Percentiles rank a stretch among this genome's conserved stretches.
phyloP scores from a whole-genome alignment of 2,113 vertebrate species.

The Microcebus ravelobensis region DNA sequence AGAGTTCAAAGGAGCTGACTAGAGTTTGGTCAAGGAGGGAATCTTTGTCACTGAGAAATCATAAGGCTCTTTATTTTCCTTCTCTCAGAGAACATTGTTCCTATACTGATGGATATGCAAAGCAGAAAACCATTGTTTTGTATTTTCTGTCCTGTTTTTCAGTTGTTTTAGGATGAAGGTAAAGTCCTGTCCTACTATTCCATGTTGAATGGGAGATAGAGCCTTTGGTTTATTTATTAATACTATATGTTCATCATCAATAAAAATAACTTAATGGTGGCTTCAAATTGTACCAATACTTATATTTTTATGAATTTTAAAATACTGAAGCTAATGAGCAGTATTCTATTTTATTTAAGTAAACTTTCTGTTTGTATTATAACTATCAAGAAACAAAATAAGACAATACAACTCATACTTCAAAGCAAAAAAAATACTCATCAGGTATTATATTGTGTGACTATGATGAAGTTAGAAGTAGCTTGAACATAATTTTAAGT shows the following conservation, averaged over 20 bases:
- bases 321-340: neutral
- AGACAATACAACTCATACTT: neutral
- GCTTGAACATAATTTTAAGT: neutral
- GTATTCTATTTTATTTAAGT: neutral
- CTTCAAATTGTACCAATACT: neutral
- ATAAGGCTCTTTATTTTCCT: neutral
- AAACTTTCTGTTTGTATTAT: neutral
- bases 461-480: neutral
- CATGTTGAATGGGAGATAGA: neutral
- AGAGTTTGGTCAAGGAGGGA: neutral
- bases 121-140: neutral
- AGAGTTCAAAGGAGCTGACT: neutral
- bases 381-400: neutral
- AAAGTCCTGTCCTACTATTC: neutral
- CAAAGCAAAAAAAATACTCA: slow-evolving; percentile 8
- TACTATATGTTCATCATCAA: neutral
- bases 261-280: neutral
- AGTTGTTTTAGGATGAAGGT: neutral
- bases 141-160: neutral
- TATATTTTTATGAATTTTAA: neutral
- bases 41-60: neutral
- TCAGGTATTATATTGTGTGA: neutral
- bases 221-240: neutral
- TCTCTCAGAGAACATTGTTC: neutral
- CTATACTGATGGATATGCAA: neutral